Evolutionary conservation across 2,113 vertebrate species (phyloP).

Genomic region (Zingel zingel): DNA sequence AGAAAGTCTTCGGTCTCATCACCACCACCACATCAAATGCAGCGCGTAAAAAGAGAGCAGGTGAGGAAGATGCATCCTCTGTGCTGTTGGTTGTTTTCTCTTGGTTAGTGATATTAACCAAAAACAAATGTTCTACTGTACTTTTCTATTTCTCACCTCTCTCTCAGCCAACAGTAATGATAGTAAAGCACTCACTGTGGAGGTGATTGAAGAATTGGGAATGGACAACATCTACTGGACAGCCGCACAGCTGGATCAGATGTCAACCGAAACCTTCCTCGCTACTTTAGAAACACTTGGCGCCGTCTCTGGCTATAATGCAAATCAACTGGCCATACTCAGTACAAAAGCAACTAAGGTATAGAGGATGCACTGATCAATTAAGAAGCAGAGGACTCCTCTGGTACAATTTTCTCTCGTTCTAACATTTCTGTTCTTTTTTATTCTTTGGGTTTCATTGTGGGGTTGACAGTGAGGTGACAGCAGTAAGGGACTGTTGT

Average conservation of each 20-base stretch:
- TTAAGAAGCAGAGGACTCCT: background rate
- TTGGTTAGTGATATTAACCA: background rate
- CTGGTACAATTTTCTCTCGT: background rate
- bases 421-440: background rate
- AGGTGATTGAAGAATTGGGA: conserved; percentile 62
- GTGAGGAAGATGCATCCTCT: conserved; percentile 34
- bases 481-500: background rate
- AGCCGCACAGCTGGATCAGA: conserved; percentile 53
- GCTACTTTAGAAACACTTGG: conserved; percentile 67
- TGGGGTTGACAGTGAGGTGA: background rate
- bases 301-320: conserved; percentile 47
- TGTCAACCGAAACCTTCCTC: conserved; percentile 59
- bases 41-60: conserved; percentile 59
- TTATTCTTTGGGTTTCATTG: background rate
- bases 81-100: background rate
- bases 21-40: conserved; percentile 21
- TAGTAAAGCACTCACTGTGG: conserved; percentile 30
- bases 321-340: conserved; percentile 70
- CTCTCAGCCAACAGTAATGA: background rate
- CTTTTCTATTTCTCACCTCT: background rate
- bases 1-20: conserved; percentile 73
- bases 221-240: conserved; percentile 72
- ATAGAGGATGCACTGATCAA: background rate
- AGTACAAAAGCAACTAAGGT: conserved; percentile 71
- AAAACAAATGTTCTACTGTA: background rate